phyloP scores from a whole-genome alignment of 2,888 invertebrate species.

The Ommatoiulus sabulosus region DNA sequence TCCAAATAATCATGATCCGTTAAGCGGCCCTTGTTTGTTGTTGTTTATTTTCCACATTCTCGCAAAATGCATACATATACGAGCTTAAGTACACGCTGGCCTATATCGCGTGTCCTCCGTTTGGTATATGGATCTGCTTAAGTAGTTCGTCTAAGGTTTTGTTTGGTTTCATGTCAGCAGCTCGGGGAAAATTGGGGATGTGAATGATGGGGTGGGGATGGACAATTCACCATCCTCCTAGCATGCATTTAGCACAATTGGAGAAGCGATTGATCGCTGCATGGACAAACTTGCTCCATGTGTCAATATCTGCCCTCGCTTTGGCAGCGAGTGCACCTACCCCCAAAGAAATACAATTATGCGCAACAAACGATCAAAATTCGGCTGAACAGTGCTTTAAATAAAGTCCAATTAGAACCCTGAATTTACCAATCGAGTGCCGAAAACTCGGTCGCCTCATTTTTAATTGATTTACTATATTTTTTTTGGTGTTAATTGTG shows the following conservation, averaged over 20 bases:
- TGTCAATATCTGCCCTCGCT: constrained; percentile 31
- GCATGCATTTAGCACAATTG: constrained; percentile 14
- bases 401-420: not conserved
- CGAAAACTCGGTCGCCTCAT: too few relatives aligned
- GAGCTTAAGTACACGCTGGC: constrained; percentile 35
- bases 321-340: constrained; percentile 4
- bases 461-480: too few relatives aligned
- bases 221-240: not conserved
- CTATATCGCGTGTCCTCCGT: constrained; percentile 14
- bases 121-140: constrained; percentile 17
- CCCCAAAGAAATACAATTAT: not conserved
- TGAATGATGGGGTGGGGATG: constrained; percentile 17
- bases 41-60: constrained; percentile 30
- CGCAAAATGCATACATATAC: not conserved
- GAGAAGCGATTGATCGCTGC: constrained; percentile 28
- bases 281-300: not conserved
- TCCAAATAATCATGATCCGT: not conserved
- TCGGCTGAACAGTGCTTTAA: not conserved
- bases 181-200: not conserved
- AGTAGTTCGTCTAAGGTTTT: constrained; percentile 23
- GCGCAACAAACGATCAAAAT: constrained; percentile 1
- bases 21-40: not conserved
- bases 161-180: constrained; percentile 13
- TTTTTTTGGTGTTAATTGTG: too few relatives aligned
- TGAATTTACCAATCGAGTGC: not conserved